A percentile compares a stretch with the other conserved stretches of the same genome.
Conservation (phyloP, 2,888 invertebrate genomes). For the Lasioglossum vierecki region DNA sequence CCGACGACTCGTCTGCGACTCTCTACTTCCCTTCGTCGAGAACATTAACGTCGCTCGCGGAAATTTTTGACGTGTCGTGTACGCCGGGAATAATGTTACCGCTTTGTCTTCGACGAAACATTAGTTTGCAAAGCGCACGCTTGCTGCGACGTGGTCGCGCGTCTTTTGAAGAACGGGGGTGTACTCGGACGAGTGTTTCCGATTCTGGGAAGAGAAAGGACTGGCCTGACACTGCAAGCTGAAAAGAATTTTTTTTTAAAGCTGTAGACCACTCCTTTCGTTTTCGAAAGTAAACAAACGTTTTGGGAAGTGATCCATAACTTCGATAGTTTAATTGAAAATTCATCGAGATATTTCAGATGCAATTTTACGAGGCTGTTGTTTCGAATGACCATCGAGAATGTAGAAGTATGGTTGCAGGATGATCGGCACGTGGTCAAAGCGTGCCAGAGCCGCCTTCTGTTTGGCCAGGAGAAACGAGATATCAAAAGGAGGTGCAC, state of each 20-base stretch:
- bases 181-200: neutral
- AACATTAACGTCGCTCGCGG: neutral
- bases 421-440: conserved; percentile 28
- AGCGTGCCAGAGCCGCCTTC: conserved; percentile 28
- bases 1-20: conserved; percentile 16
- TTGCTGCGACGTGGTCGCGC: neutral
- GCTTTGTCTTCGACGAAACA: neutral
- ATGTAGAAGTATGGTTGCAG: neutral
- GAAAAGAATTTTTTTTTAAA: neutral
- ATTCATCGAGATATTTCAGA: neutral
- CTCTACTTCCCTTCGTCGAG: conserved; percentile 1
- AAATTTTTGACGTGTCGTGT: conserved; percentile 28
- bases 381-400: neutral
- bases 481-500: conserved; percentile 49
- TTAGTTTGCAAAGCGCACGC: neutral
- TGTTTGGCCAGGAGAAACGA: conserved; percentile 43
- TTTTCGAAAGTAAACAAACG: neutral
- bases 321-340: neutral
- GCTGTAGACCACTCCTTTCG: neutral
- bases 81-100: neutral
- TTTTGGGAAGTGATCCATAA: neutral
- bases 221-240: neutral
- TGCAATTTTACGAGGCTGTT: neutral
- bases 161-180: neutral
- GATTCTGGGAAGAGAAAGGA: neutral